Base-by-base conservation (phyloP, 2,113 vertebrate species). In the Pelusios castaneus region DNA sequence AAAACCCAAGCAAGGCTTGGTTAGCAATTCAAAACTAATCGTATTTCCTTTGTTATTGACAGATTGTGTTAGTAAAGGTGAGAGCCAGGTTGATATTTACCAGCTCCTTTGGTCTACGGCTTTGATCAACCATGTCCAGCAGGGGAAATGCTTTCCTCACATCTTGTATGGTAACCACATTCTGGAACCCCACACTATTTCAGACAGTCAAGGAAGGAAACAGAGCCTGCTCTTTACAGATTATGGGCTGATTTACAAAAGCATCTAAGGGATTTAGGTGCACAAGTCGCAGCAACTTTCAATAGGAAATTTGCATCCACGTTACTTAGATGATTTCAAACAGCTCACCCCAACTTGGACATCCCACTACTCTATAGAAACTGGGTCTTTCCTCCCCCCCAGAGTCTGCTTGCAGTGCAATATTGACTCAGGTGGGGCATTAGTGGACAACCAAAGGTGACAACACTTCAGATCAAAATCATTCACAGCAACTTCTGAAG, bases 121-220 rank as follows among this genome's bases (percentile, higher is more conserved):
- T 97, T 29, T 98, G 98, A 96, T 99, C 99, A 95, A 99, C 99
- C 84, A 99, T 98, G 96, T 99, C 99, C 10, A 99, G 97, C 34
- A 99, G 96, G 34, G 99, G 99, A 97, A 99, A 99, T 0, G 98
- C 98, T 12, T 97, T 97, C 88, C 99, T 98, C 84, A 99, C 96
- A 81, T 98, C 98, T n/a, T 99, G 99, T 52, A 99, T 96, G 25
- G 99, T 99, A 22, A 99, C 97, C 63, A 99, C 97, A 2, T 99
- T 97, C 94, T 97, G 97, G 97, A 99, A 99, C 17, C 99, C 99
- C 95, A 99, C 95, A 94, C 99, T 99, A 92, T 56, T 92, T 94
- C 80, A 85, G 4, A 91, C 60, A 73, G 54, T 98, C 86, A 98
- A 97, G 97, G 95, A 98, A 98, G 87, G 49, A 51, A 89, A 52